phyloP scores from a whole-genome alignment of 2,888 invertebrate species.

The Calliphora vomitoria region DNA sequence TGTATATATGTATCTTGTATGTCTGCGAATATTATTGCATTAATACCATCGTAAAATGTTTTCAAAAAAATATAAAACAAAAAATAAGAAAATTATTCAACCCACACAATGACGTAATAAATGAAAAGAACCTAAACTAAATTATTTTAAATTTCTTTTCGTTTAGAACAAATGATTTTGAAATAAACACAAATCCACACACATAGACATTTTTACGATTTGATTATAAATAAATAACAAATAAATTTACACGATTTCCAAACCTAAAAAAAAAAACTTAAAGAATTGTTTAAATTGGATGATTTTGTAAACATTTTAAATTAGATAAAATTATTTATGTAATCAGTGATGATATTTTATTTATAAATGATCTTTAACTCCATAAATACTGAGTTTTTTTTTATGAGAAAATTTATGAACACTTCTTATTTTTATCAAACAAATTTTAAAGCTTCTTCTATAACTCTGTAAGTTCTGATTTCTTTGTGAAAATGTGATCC shows the following conservation, averaged over 20 bases:
- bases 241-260: constrained; percentile 2
- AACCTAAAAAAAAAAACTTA: background rate
- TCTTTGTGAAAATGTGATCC: no score
- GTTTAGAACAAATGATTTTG: constrained; percentile 33
- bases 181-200: constrained; percentile 8
- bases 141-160: constrained; percentile 29
- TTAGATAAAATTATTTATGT: no score
- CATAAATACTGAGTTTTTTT: no score
- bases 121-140: constrained; percentile 30
- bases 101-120: constrained; percentile 65
- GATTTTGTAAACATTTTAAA: no score
- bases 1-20: background rate
- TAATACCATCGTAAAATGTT: constrained; percentile 18
- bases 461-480: no score
- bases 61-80: constrained; percentile 1
- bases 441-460: no score
- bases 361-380: no score
- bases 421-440: no score
- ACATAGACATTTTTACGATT: background rate
- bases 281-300: background rate
- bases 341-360: no score
- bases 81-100: constrained; percentile 44
- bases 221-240: background rate
- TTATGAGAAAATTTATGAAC: no score
- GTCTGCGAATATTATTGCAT: background rate